Base-by-base conservation (phyloP, 2,888 invertebrate species). In the Monopis laevigella region DNA sequence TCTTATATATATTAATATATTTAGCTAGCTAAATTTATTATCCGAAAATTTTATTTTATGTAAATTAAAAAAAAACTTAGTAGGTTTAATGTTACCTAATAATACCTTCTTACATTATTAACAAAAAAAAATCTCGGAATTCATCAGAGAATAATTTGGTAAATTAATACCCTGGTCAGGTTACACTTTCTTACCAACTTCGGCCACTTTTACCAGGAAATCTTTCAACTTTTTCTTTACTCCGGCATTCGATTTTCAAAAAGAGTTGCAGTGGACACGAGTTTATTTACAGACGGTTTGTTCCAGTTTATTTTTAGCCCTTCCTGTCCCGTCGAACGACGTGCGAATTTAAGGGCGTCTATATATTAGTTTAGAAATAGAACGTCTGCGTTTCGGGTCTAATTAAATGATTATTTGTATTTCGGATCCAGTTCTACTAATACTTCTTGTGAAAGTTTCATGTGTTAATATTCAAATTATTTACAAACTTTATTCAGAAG, bases 211-310 rank as follows among this genome's bases (percentile, higher is more conserved):
- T 18, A 11, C n/a, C 11, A 21, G 21, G 11, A 36, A 36, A n/a
- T n/a, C n/a, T n/a, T n/a, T n/a, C n/a, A n/a, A n/a, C n/a, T n/a
- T n/a, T n/a, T n/a, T n/a, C n/a, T n/a, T n/a, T n/a, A n/a, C 6
- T 24, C 24, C 24, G 24, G 29, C 7, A 5, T 6, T 11, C 29
- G n/a, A 5, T 29, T 29, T 4, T 11, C 2, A 2, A 21, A 36
- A 36, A 36, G 36, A 36, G 36, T 36, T 29, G 29, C 40, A 40
- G 13, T 28, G 19, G 8, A 18, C 29, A 11, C 52, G 55, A 54
- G 68, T 66, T 70, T 77, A 75, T 78, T 75, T 72, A 56, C 56
- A 70, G 70, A 69, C 66, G 70, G 68, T 72, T 73, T 68, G 73
- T 72, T 65, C 65, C 67, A 64, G 65, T 72, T 68, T 77, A 75